phyloP scores from a whole-genome alignment of 2,113 vertebrate species.

The Cichladusa arquata region DNA sequence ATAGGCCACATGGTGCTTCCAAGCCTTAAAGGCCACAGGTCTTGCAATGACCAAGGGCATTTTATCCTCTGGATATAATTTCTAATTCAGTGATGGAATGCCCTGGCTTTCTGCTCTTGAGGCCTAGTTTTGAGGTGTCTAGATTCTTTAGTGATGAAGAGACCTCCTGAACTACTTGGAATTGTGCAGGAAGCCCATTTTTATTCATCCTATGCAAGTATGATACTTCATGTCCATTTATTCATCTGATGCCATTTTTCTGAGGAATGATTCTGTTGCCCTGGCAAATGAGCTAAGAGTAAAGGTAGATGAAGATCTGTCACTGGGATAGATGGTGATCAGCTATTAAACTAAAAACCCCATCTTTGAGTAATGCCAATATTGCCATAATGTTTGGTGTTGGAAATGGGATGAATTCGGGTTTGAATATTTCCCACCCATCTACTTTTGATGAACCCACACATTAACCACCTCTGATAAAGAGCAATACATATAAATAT shows the following conservation, averaged over 20 bases:
- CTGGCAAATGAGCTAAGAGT: neutral
- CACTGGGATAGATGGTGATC: fast-evolving
- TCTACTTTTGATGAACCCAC: neutral
- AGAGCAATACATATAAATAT: neutral
- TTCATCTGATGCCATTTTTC: neutral
- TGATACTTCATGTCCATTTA: neutral
- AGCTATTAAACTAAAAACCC: neutral
- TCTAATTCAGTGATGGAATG: neutral
- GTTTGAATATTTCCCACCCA: neutral
- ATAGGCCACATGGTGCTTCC: neutral
- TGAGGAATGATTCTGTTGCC: neutral
- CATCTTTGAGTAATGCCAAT: neutral
- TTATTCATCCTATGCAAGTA: neutral
- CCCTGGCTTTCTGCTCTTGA: neutral
- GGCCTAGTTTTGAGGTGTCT: neutral
- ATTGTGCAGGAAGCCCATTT: neutral
- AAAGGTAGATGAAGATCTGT: neutral
- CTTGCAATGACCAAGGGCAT: neutral
- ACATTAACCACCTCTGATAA: neutral
- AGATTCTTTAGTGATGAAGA: neutral
- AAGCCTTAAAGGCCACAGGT: neutral
- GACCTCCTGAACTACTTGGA: neutral
- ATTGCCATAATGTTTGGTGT: neutral
- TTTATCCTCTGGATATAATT: neutral
- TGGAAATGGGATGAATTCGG: neutral